Evolutionary conservation across 2,113 vertebrate genomes (phyloP).

Genomic region (Lampris incognitus): DNA sequence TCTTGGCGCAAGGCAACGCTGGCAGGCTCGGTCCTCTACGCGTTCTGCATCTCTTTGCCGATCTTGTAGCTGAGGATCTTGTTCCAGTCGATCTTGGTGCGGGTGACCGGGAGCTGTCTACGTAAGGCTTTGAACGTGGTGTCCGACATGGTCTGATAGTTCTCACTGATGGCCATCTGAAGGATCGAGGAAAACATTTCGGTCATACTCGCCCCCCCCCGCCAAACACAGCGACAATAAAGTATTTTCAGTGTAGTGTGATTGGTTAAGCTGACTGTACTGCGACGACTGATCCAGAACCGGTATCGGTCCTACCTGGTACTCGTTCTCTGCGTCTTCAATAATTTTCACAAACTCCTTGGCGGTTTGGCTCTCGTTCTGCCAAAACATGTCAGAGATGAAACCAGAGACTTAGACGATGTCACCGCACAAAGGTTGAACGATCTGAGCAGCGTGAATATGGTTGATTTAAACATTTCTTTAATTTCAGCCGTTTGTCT

Average conservation of each 20-base stretch:
- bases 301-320: slow-evolving; percentile 86
- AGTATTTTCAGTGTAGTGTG: not conserved
- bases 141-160: slow-evolving; percentile 97
- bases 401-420: not conserved
- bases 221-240: not conserved
- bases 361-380: slow-evolving; percentile 93
- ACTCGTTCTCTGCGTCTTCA: slow-evolving; percentile 93
- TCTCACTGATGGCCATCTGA: slow-evolving; percentile 94
- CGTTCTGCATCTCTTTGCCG: slow-evolving; percentile 96
- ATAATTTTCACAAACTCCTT: slow-evolving; percentile 96
- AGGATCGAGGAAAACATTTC: not conserved
- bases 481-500: not conserved
- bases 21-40: slow-evolving; percentile 74
- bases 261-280: not conserved
- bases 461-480: not conserved
- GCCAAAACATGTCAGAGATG: slow-evolving; percentile 28
- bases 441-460: not conserved
- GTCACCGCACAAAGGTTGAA: not conserved
- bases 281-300: not conserved
- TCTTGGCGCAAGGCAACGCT: slow-evolving; percentile 14
- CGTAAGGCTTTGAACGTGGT: slow-evolving; percentile 98
- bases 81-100: slow-evolving; percentile 99
- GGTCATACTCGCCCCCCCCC: not conserved
- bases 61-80: slow-evolving; percentile 99
- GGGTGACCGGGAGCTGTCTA: slow-evolving; percentile 94